Base-by-base conservation (phyloP, 1,140 invertebrate genomes). In the Andrena cerasifolii region DNA sequence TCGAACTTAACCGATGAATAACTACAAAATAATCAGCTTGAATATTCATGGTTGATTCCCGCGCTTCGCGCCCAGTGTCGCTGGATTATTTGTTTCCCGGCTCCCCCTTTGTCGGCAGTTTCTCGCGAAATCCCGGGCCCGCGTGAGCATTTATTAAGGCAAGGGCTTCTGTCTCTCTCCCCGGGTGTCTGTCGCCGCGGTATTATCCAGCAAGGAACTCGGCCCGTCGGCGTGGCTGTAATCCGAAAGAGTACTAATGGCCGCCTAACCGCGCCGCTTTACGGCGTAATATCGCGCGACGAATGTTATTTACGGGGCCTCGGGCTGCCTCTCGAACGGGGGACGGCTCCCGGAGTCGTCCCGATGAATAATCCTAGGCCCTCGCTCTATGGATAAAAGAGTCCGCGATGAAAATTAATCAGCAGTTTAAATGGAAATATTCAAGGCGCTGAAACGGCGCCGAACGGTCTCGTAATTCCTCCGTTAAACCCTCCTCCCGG, bases 1-100 rank as follows among this genome's bases (percentile, higher is more conserved):
- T 31, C 65, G 75, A 87, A 87, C 84, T 86, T 86, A 80, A 79
- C 77, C 85, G 79, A 88, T 86, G 85, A 88, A 83, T 87, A 88
- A 88, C 78, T 85, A 76, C 61, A 78, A 88, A 88, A 88, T 86
- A 88, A 88, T 88, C 80, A 84, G 76, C 79, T 88, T 86, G 86
- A 87, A 88, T 88, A 88, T 88, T 87, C 87, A 88, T 88, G 54
- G 49, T 10, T 14, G 18, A 10, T 54, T 10, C 61, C n/a, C 12
- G 58, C 36, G 40, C 36, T 8, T 28, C 31, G 18, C 36, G 53
- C 36, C 7, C n/a, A 6, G 24, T 36, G 49, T 56, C 31, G 58
- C 21, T 12, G 18, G 51, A 67, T 67, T 75, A 75, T 75, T 67
- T 75, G 72, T 67, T 66, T 56, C n/a, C 72, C 40, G 36, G 21